Evolutionary conservation across 1,140 invertebrate species (phyloP), one percentile per base, ranked within the genome.

Genomic region (Microplitis mediator): DNA sequence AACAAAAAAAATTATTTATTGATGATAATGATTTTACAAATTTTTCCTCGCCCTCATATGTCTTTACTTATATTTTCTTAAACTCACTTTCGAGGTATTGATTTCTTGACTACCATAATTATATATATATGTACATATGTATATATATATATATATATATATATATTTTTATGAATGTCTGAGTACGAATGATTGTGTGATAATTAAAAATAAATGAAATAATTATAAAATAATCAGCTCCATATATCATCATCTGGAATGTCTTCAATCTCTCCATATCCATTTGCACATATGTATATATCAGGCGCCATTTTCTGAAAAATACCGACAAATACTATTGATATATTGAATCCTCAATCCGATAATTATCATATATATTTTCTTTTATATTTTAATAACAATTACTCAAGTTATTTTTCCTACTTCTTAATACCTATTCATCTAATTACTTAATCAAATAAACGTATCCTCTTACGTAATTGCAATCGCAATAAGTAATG

Each of bases 281-380:
- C 69, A 52, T 75, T 61, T 73, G 71, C 67, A 75, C 71, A 73
- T 71, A 68, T 67, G 71, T 61, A 23, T 23, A 52, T 70, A 73
- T 75, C 50, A 75, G 71, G 74, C 71, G 50, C 62, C 74, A 75
- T 75, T 75, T 67, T 75, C 71, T 75, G 74, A 75, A 75, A 75
- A 75, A 75, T 70, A 75, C 67, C 70, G 71, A 75, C 74, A 75
- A 75, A 73, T 58, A 70, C 64, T 63, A 34, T 54, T 70, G 64
- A 61, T 60, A 66, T 60, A 52, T 62, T 54, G n/a, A 54, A 54
- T 54, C 52, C 52, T 54, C 14, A 14, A 14, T 54, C 52, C 13
- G 3, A 5, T 54, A 5, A 54, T 54, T 54, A n/a, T 50, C 45
- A 6, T 9, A 2, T 9, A 54, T n/a, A n/a, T 45, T 45, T 5